Conservation (phyloP, 2,797 vertebrate species). For the Oreonectes daqikongensis region DNA sequence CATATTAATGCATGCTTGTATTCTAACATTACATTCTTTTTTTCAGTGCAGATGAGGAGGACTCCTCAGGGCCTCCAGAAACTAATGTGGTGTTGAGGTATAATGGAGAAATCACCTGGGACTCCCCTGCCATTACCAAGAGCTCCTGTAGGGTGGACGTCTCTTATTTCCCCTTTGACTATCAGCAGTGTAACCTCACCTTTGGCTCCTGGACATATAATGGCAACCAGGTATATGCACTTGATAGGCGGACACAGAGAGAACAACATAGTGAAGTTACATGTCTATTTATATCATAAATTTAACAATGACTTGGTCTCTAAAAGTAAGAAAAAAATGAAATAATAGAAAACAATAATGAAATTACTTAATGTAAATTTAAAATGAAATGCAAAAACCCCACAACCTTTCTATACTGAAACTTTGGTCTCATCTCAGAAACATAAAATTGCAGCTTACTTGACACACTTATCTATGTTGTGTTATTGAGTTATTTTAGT, state of each 20-base stretch:
- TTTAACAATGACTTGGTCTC: not conserved
- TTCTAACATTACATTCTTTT: not conserved
- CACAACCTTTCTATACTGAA: no score
- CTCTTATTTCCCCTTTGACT: conserved; percentile 95
- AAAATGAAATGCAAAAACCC: no score
- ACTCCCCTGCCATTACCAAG: conserved; percentile 94
- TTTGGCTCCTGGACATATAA: conserved; percentile 99
- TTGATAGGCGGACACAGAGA: conserved; percentile 36
- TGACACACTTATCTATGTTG: no score
- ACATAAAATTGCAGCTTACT: no score
- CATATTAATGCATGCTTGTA: no score
- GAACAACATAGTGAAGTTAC: conserved; percentile 12
- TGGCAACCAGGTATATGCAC: conserved; percentile 83
- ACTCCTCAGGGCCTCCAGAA: conserved; percentile 83
- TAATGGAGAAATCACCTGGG: conserved; percentile 94
- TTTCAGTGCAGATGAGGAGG: conserved; percentile 90
- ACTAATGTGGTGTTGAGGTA: conserved; percentile 96
- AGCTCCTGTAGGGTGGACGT: conserved; percentile 96
- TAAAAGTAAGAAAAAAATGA: not conserved
- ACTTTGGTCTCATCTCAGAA: no score
- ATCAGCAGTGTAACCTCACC: conserved; percentile 94
- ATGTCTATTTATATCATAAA: conserved; percentile 11
- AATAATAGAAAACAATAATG: not conserved
- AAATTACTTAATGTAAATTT: not conserved
- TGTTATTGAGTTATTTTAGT: no score